Conservation (phyloP, 2,113 vertebrate genomes). For the Hirundichthys speculiger region DNA sequence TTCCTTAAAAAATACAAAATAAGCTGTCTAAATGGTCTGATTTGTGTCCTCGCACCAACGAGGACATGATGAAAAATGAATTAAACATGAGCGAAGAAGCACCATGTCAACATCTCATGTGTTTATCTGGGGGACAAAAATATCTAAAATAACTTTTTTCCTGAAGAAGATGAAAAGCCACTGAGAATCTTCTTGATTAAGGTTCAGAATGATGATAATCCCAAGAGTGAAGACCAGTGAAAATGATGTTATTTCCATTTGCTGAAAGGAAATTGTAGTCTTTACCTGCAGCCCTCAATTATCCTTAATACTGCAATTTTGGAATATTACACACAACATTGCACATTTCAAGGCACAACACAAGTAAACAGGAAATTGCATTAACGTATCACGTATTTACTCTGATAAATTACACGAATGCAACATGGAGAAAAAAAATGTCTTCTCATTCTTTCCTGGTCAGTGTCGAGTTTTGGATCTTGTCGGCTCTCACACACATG, state of each 20-base stretch:
- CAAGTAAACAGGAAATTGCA: too few species aligned
- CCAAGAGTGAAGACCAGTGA: too few species aligned
- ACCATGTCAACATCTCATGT: too few species aligned
- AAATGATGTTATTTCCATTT: too few species aligned
- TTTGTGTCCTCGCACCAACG: constrained; percentile 3
- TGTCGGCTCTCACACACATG: neutral
- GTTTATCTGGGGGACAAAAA: too few species aligned
- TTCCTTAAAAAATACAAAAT: neutral
- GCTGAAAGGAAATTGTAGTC: neutral
- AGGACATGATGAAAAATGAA: neutral
- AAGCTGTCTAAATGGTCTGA: neutral
- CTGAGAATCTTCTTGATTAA: too few species aligned
- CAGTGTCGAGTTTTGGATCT: neutral
- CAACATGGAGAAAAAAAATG: too few species aligned
- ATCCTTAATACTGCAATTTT: neutral
- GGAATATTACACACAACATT: neutral
- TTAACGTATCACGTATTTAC: too few species aligned
- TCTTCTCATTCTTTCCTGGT: neutral
- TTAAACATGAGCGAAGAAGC: constrained; percentile 5
- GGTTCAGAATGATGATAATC: too few species aligned
- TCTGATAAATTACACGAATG: too few species aligned
- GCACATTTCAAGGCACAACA: neutral
- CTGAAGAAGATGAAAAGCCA: too few species aligned
- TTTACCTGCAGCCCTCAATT: neutral
- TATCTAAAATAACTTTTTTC: too few species aligned